Evolutionary conservation across 1,140 invertebrate genomes (phyloP).

Genomic region (Streblospio benedicti): DNA sequence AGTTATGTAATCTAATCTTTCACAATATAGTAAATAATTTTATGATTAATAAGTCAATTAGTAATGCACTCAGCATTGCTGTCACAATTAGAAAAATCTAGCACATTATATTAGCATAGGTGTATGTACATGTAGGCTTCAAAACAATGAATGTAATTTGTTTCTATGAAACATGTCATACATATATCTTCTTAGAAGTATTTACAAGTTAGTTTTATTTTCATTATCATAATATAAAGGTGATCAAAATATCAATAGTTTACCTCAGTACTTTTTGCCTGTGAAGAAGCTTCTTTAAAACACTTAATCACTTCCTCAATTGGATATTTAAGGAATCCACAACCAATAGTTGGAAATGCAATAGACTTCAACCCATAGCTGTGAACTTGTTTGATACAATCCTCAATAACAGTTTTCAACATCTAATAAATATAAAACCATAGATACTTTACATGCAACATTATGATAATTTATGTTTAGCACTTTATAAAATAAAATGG

Average conservation of each 20-base stretch:
- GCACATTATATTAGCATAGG: too few relatives aligned
- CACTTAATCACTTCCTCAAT: background rate
- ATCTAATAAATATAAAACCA: conserved; percentile 4
- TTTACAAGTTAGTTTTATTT: background rate
- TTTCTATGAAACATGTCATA: background rate
- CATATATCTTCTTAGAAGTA: background rate
- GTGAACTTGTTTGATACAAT: background rate
- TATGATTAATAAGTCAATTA: too few relatives aligned
- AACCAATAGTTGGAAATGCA: conserved; percentile 8
- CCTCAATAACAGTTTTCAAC: background rate
- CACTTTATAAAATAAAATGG: too few relatives aligned
- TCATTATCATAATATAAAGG: background rate
- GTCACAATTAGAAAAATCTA: too few relatives aligned
- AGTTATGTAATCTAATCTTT: too few relatives aligned
- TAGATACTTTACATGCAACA: too few relatives aligned
- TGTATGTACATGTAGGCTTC: too few relatives aligned
- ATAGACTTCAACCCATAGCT: background rate
- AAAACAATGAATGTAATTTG: too few relatives aligned
- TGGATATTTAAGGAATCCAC: background rate
- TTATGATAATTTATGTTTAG: too few relatives aligned
- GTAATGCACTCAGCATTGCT: too few relatives aligned
- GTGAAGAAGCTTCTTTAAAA: background rate
- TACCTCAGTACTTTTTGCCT: background rate
- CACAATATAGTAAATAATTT: too few relatives aligned
- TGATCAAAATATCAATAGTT: background rate